Percentiles rank a stretch among this genome's conserved stretches.
These are phyloP conservation scores for Ataeniobius toweri DNA, from an alignment of 2,797 vertebrate genomes.

Conservation along the genomic window DNA sequence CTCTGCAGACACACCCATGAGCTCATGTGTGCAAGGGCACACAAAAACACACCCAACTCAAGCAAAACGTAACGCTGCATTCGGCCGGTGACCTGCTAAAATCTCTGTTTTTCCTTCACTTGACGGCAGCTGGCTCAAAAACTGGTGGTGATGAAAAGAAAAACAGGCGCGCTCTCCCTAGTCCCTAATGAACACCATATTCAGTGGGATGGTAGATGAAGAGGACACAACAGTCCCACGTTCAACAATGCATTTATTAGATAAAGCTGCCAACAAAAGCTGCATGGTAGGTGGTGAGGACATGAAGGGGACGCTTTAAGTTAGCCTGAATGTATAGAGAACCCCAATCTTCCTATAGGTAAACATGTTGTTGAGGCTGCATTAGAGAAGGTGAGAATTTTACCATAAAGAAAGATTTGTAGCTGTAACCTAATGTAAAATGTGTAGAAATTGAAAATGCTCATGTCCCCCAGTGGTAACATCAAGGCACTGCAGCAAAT, in stretches of 20 bases:
- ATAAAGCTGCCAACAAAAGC: slow-evolving; percentile 14
- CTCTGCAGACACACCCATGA: slow-evolving; percentile 55
- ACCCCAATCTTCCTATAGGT: not conserved
- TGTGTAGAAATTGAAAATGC: not conserved
- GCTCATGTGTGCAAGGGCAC: slow-evolving; percentile 48
- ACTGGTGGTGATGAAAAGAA: slow-evolving; percentile 10
- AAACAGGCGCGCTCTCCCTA: slow-evolving; percentile 2
- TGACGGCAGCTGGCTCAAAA: slow-evolving; percentile 7
- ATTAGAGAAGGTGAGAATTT: not conserved
- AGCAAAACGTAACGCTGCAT: slow-evolving; percentile 15
- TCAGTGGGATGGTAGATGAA: slow-evolving; percentile 16
- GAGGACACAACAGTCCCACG: slow-evolving; percentile 24
- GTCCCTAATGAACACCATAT: slow-evolving; percentile 16
- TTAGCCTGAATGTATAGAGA: slow-evolving; percentile 3
- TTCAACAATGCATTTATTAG: slow-evolving; percentile 18
- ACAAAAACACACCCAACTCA: slow-evolving; percentile 46
- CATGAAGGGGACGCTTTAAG: not conserved
- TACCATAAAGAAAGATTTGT: not conserved
- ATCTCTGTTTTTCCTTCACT: slow-evolving; percentile 1
- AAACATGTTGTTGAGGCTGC: not conserved
- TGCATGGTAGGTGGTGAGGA: slow-evolving; percentile 4
- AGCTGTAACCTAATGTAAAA: not conserved
- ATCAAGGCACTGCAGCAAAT: not conserved
- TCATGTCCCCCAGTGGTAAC: not conserved
- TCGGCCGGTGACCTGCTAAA: slow-evolving; percentile 24